Evolutionary conservation across 2,113 vertebrate genomes (phyloP).

Genomic region (Sialia sialis): DNA sequence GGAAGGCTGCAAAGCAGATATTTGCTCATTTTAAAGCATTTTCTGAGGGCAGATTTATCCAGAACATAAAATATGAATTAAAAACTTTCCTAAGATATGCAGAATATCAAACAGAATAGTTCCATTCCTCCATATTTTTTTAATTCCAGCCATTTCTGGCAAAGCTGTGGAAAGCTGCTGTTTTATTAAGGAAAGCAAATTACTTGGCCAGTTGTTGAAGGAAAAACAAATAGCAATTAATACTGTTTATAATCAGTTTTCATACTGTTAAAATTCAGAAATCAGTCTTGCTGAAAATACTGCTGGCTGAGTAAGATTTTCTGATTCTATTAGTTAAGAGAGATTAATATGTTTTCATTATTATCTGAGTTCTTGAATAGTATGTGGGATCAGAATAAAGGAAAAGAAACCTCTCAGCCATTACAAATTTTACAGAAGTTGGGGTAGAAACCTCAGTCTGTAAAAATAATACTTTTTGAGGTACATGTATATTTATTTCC

Average conservation of each 20-base stretch:
- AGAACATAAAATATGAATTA: not conserved
- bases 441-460: not conserved
- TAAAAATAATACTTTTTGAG: not conserved
- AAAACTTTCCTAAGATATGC: not conserved
- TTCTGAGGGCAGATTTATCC: not conserved
- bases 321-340: not conserved
- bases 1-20: not conserved
- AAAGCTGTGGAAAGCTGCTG: not conserved
- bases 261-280: not conserved
- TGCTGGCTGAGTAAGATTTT: not conserved
- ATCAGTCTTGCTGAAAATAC: not conserved
- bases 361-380: not conserved
- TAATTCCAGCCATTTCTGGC: not conserved
- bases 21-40: not conserved
- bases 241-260: not conserved
- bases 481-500: not conserved
- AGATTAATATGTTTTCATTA: not conserved
- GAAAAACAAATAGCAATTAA: not conserved
- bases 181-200: not conserved
- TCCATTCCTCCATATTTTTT: not conserved
- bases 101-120: not conserved
- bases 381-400: not conserved
- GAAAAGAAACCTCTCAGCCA: not conserved
- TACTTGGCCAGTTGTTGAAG: not conserved
- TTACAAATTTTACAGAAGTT: not conserved